Conservation (phyloP, 1,140 invertebrate species). For the Pseudobourletiella spinata region DNA sequence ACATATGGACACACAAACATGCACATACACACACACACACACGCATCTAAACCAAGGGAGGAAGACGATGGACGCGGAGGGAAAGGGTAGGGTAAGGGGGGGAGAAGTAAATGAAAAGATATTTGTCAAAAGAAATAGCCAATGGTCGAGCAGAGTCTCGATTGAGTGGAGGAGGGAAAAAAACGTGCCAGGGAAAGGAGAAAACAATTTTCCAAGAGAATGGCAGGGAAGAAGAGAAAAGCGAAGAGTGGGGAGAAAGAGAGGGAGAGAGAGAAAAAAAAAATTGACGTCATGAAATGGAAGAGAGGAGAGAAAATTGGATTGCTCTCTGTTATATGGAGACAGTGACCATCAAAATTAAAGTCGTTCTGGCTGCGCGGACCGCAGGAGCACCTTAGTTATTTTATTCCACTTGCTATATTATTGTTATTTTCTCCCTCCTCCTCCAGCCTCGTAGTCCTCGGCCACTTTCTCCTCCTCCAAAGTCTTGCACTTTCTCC, state of each 20-base stretch:
- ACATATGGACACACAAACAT: no score
- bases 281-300: constrained; percentile 18
- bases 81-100: background rate
- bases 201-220: constrained; percentile 9
- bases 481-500: background rate
- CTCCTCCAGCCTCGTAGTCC: background rate
- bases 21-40: no score
- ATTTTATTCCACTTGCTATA: constrained; percentile 10
- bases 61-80: background rate
- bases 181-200: background rate
- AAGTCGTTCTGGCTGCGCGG: constrained; percentile 10
- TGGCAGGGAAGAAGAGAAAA: constrained; percentile 2
- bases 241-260: constrained; percentile 2
- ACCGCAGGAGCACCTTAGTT: constrained; percentile 11
- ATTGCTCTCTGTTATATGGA: constrained; percentile 11
- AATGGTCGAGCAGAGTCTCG: constrained; percentile 8
- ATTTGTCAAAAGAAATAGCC: constrained; percentile 19
- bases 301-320: constrained; percentile 14
- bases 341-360: constrained; percentile 18
- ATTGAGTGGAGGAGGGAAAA: constrained; percentile 7
- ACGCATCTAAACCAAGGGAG: background rate
- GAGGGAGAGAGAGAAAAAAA: constrained; percentile 5
- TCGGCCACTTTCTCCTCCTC: background rate
- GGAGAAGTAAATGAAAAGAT: constrained; percentile 18
- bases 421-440: constrained; percentile 7